Percentiles rank a stretch among this genome's conserved stretches.
Conservation (phyloP, 1,140 invertebrate genomes). For the Rhizoglyphus robini region DNA sequence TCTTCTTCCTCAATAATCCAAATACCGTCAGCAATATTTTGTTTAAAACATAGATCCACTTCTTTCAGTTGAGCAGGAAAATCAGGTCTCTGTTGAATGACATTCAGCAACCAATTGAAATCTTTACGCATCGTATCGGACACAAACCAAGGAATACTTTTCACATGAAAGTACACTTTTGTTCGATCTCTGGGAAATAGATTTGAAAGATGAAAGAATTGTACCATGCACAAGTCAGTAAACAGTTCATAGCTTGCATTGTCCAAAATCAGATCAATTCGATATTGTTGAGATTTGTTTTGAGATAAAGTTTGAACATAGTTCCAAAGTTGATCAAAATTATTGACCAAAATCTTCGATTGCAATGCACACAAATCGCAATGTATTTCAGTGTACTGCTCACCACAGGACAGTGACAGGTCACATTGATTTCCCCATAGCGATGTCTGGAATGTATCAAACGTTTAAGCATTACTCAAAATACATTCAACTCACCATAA, state of each 20-base stretch:
- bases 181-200: slow-evolving; percentile 38
- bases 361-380: slow-evolving; percentile 48
- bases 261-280: slow-evolving; percentile 68
- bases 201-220: slow-evolving; percentile 52
- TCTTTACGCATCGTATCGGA: slow-evolving; percentile 71
- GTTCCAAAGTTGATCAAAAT: slow-evolving; percentile 34
- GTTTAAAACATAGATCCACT: slow-evolving; percentile 38
- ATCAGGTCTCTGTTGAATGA: slow-evolving; percentile 27
- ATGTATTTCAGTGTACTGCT: slow-evolving; percentile 41
- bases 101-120: slow-evolving; percentile 51
- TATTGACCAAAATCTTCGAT: slow-evolving; percentile 52
- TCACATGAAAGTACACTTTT: slow-evolving; percentile 63
- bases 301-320: slow-evolving; percentile 18
- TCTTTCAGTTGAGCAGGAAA: slow-evolving; percentile 20
- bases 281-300: slow-evolving; percentile 18
- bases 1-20: slow-evolving; percentile 41
- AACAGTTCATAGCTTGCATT: slow-evolving; percentile 89
- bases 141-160: slow-evolving; percentile 88
- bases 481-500: not conserved
- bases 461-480: not conserved
- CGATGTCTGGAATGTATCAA: slow-evolving; percentile 25
- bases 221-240: slow-evolving; percentile 71
- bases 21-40: slow-evolving; percentile 37
- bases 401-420: slow-evolving; percentile 64
- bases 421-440: slow-evolving; percentile 66